Conservation (phyloP, 2,797 vertebrate genomes). For the Petrocephalus sullivani region DNA sequence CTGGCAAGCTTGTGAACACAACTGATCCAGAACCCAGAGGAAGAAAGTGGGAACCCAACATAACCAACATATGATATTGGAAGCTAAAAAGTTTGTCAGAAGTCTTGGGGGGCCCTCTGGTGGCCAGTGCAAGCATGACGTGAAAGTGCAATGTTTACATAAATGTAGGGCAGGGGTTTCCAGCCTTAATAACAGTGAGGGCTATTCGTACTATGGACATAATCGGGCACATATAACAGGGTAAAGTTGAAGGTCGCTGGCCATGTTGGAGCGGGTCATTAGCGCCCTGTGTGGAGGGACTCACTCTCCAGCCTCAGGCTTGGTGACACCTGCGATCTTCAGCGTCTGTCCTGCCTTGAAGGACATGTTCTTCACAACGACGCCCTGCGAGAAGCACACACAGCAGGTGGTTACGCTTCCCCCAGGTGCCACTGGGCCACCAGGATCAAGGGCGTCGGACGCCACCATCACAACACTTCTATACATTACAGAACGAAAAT, state of each 20-base stretch:
- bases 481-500: not conserved
- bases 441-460: not conserved
- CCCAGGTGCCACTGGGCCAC: not conserved
- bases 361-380: constrained; percentile 64
- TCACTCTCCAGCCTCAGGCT: constrained; percentile 53
- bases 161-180: not conserved
- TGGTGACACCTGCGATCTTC: constrained; percentile 52
- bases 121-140: not conserved
- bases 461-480: not conserved
- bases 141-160: not conserved
- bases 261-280: not conserved
- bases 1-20: not conserved
- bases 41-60: not conserved
- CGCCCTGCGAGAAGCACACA: constrained; percentile 39
- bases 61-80: not conserved
- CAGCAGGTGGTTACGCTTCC: constrained; percentile 3
- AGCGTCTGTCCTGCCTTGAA: constrained; percentile 66
- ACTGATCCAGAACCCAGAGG: not conserved
- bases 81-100: not conserved
- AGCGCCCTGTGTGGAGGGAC: constrained; percentile 25
- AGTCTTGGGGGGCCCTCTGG: not conserved
- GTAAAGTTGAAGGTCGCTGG: not conserved
- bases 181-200: not conserved
- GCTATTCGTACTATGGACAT: not conserved
- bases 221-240: not conserved